Evolutionary conservation across 2,113 vertebrate genomes (phyloP), one percentile per base, ranked within the genome.

Genomic region (Daubentonia madagascariensis): DNA sequence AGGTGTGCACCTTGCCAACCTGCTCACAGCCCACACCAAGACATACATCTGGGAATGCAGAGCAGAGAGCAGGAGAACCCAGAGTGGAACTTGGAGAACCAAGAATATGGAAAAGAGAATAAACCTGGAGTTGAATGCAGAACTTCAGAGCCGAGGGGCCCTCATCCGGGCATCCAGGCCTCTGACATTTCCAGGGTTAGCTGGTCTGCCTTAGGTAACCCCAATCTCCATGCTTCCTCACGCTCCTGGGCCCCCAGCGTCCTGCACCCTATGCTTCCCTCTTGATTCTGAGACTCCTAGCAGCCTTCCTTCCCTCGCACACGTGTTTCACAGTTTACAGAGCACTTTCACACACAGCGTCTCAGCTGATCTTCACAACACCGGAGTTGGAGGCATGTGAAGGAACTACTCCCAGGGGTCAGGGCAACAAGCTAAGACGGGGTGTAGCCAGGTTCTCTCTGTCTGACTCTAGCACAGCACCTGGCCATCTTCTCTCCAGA

Each of bases 321-420:
- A 8, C 4, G 13, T 1, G 0, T 9, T 45, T 96, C 94, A 95
- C 83, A 81, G 89, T 81, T 90, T 87, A 95, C 63, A 76, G 79
- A 80, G 52, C 87, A 35, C 68, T 22, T 93, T 92, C 70, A 48
- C 37, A 95, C 72, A 23, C 7, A 45, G 37, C 35, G 73, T 32
- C 54, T 89, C 89, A 83, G 86, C 90, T 92, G 94, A 89, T 87
- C 87, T 75, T 50, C 65, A 80, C 85, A 84, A 59, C 6, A 32
- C 23, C 50, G 1, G 0, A 54, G 48, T 3, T 43, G 80, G 37
- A 92, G 68, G 45, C 16, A 0, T 22, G 52, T 37, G 45, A 48
- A 72, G 76, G 18, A 73, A 75, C 76, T 6, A 32, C 22, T 52
- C 18, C 45, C 52, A 32, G 43, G 54, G 40, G 43, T 68, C 54